Conservation (phyloP, 2,888 invertebrate genomes). For the Drosophila mimica region DNA sequence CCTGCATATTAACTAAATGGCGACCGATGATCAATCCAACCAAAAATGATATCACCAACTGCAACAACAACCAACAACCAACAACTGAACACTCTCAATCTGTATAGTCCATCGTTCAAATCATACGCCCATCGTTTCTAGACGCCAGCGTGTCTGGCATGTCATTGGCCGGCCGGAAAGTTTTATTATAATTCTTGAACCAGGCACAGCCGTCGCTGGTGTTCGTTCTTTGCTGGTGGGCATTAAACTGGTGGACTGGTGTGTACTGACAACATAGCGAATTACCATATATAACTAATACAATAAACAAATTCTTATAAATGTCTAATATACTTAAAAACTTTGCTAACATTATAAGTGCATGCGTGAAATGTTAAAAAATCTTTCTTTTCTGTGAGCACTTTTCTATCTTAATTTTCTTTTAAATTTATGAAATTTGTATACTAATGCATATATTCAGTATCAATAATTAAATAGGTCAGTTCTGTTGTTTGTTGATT, state of each 20-base stretch:
- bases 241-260: neutral
- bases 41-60: slow-evolving; percentile 64
- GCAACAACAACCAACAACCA: slow-evolving; percentile 16
- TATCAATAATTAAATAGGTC: slow-evolving; percentile 55
- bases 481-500: slow-evolving; percentile 37
- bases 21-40: slow-evolving; percentile 39
- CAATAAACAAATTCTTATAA: neutral
- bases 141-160: slow-evolving; percentile 69
- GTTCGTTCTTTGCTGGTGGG: neutral
- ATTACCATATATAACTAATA: neutral
- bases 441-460: neutral
- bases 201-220: slow-evolving; percentile 6
- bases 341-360: neutral
- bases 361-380: neutral
- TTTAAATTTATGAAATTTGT: slow-evolving; percentile 3
- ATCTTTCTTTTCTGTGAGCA: neutral
- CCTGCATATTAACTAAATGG: slow-evolving; percentile 60
- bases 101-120: slow-evolving; percentile 22
- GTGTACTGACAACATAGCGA: neutral
- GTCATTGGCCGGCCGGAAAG: slow-evolving; percentile 39
- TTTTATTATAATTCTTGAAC: slow-evolving; percentile 23
- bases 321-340: neutral
- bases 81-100: slow-evolving; percentile 21
- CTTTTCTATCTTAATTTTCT: neutral
- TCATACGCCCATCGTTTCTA: slow-evolving; percentile 61